Conservation (phyloP, 2,113 vertebrate genomes). For the Chloroceryle aenea region DNA sequence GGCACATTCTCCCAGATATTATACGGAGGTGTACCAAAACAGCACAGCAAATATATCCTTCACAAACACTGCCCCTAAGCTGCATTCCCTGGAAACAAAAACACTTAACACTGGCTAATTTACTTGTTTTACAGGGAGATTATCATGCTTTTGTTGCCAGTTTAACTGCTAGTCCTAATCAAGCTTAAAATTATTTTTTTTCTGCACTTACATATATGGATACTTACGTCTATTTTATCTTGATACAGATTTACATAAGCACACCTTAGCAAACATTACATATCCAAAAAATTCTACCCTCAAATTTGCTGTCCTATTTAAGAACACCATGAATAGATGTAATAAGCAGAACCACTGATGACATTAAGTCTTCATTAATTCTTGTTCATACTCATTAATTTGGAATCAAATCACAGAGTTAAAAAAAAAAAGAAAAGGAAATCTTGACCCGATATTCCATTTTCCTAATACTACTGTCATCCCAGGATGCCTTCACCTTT, state of each 20-base stretch:
- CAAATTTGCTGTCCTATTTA: not conserved
- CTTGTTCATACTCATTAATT: not conserved
- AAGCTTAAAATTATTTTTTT: not conserved
- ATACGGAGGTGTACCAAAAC: fast-evolving
- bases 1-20: not conserved
- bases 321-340: not conserved
- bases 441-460: not conserved
- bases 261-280: not conserved
- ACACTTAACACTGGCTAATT: not conserved
- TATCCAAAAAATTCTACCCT: not conserved
- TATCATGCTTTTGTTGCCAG: not conserved
- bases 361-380: not conserved
- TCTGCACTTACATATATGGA: not conserved
- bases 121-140: not conserved
- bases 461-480: not conserved
- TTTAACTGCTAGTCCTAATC: not conserved
- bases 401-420: not conserved
- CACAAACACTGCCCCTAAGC: not conserved
- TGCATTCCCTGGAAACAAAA: not conserved
- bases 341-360: not conserved
- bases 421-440: not conserved
- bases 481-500: not conserved
- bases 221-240: not conserved
- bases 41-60: not conserved
- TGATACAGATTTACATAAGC: not conserved